Conservation (phyloP, 2,797 vertebrate species). For the Xenopus petersii region DNA sequence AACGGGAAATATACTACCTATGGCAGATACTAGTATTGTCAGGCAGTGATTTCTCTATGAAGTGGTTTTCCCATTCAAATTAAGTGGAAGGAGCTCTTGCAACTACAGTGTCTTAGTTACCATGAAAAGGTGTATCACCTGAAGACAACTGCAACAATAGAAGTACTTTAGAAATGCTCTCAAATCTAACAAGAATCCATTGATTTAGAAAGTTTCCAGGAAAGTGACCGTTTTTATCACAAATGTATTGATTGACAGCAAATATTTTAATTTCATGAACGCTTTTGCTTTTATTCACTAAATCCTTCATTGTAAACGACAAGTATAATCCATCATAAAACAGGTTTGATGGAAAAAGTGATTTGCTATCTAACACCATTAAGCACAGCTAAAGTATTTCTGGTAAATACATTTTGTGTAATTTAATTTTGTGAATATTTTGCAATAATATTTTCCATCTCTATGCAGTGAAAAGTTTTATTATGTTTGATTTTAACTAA, state of each 20-base stretch:
- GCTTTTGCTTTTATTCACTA: neutral
- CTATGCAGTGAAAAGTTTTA: neutral
- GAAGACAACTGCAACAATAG: neutral
- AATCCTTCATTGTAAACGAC: constrained; percentile 11
- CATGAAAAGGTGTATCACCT: neutral
- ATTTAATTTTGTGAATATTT: neutral
- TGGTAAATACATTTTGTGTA: constrained; percentile 9
- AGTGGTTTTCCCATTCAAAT: too few species aligned
- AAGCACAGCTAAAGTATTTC: constrained; percentile 10
- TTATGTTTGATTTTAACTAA: neutral
- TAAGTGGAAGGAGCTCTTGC: too few species aligned
- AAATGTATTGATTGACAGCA: neutral
- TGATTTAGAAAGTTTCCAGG: neutral
- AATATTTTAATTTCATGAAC: neutral
- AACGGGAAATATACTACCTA: too few species aligned
- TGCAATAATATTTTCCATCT: too few species aligned
- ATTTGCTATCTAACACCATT: constrained; percentile 1
- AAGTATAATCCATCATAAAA: constrained; percentile 12
- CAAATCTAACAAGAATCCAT: too few species aligned
- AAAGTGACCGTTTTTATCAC: neutral
- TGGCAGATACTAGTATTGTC: too few species aligned
- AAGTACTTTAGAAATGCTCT: neutral
- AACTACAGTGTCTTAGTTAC: neutral
- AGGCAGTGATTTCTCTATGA: too few species aligned
- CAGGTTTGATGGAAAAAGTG: constrained; percentile 16